phyloP scores from a whole-genome alignment of 1,140 invertebrate species.

The Uloborus diversus region DNA sequence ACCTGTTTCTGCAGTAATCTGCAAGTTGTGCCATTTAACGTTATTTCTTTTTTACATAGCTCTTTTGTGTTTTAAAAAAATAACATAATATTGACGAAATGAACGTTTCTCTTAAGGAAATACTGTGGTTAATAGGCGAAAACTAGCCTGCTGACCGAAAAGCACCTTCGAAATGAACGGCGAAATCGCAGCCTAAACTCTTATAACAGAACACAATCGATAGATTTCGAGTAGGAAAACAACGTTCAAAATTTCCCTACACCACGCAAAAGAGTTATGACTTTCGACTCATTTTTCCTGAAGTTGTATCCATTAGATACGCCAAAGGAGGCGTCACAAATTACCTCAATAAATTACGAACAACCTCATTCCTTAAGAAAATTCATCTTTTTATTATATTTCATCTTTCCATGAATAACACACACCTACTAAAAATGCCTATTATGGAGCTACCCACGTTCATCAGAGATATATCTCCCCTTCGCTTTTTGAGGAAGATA shows the following conservation, averaged over 20 bases:
- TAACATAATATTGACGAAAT: too few relatives aligned
- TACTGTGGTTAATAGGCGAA: too few relatives aligned
- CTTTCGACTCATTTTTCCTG: conserved; percentile 23
- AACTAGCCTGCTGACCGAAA: too few relatives aligned
- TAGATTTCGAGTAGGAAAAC: conserved; percentile 15
- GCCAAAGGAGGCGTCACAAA: conserved; percentile 47
- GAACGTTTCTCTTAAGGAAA: too few relatives aligned
- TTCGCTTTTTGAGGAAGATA: conserved; percentile 1
- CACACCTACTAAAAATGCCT: conserved; percentile 41
- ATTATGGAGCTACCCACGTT: conserved; percentile 21
- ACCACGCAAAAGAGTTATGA: conserved; percentile 7
- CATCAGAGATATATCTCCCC: conserved; percentile 35
- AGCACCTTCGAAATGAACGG: too few relatives aligned
- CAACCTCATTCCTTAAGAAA: conserved; percentile 33
- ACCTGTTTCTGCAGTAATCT: too few relatives aligned
- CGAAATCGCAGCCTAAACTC: too few relatives aligned
- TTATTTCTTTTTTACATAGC: too few relatives aligned
- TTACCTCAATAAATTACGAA: conserved; percentile 42
- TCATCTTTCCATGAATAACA: conserved; percentile 49
- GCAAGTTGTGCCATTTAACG: too few relatives aligned
- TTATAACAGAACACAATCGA: conserved; percentile 15
- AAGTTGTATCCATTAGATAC: conserved; percentile 34
- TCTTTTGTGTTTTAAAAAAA: too few relatives aligned
- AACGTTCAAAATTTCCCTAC: conserved; percentile 17
- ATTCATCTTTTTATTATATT: conserved; percentile 49